These are phyloP conservation scores for Iguana delicatissima DNA, from an alignment of 2,797 vertebrate genomes.

Conservation along the genomic window DNA sequence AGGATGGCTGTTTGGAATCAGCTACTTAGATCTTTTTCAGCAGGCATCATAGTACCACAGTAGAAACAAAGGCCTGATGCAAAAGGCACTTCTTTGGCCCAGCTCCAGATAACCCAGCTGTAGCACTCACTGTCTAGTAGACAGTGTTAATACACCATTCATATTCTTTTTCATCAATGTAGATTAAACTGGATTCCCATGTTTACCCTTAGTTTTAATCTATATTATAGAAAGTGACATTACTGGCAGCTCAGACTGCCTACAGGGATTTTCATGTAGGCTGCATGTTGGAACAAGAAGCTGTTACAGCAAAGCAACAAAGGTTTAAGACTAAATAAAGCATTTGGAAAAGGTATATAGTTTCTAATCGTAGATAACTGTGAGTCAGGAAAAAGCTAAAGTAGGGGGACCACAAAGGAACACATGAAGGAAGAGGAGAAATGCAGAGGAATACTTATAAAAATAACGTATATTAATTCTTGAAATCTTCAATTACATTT, in stretches of 20 bases:
- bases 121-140: not conserved
- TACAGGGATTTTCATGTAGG: slow-evolving; percentile 10
- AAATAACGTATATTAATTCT: not conserved
- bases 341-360: not conserved
- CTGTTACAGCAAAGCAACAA: not conserved
- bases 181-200: slow-evolving; percentile 11
- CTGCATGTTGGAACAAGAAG: slow-evolving; percentile 28
- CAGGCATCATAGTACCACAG: too few species aligned
- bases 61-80: too few species aligned
- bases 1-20: too few species aligned
- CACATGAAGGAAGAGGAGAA: not conserved
- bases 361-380: not conserved
- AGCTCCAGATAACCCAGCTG: too few species aligned
- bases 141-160: not conserved
- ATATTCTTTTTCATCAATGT: not conserved
- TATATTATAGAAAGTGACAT: slow-evolving; percentile 14
- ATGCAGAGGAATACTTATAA: not conserved
- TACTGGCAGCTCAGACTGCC: not conserved
- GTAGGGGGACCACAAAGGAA: not conserved
- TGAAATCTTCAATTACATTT: not conserved
- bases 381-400: not conserved
- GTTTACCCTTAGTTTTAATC: slow-evolving; percentile 24
- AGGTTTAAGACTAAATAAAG: slow-evolving; percentile 17
- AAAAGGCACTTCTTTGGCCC: too few species aligned
- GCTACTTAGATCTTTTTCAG: too few species aligned